Percentiles rank a stretch among this genome's conserved stretches.
phyloP scores from a whole-genome alignment of 2,888 invertebrate species.

The Perdita meconis region DNA sequence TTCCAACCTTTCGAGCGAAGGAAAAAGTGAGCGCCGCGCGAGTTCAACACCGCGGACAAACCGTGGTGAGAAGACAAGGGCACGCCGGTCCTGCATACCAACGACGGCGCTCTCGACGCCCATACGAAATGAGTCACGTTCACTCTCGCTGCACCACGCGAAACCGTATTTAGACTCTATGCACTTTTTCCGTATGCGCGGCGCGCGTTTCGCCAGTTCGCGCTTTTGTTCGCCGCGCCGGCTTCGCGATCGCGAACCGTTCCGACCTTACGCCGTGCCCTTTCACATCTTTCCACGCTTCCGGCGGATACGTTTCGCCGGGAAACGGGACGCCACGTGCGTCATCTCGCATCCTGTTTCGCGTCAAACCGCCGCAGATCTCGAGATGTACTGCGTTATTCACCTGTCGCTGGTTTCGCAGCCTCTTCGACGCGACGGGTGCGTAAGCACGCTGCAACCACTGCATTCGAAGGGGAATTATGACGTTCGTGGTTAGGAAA shows the following conservation, averaged over 20 bases:
- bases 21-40: conserved; percentile 53
- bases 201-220: conserved; percentile 34
- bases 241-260: conserved; percentile 62
- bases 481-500: neutral
- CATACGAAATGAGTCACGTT: conserved; percentile 67
- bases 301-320: conserved; percentile 59
- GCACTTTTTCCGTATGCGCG: conserved; percentile 40
- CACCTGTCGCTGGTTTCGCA: conserved; percentile 36
- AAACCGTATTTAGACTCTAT: conserved; percentile 56
- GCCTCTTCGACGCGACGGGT: too few relatives aligned
- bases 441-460: too few relatives aligned
- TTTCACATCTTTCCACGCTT: conserved; percentile 55
- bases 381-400: conserved; percentile 42
- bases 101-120: conserved; percentile 45
- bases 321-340: conserved; percentile 33
- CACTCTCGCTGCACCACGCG: conserved; percentile 59
- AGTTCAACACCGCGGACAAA: conserved; percentile 12
- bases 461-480: neutral
- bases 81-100: conserved; percentile 58
- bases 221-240: conserved; percentile 20
- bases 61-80: conserved; percentile 64
- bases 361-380: conserved; percentile 33
- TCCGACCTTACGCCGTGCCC: conserved; percentile 39
- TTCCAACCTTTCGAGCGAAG: conserved; percentile 28
- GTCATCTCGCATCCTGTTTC: conserved; percentile 54